phyloP scores from a whole-genome alignment of 2,888 invertebrate genomes.

The Noctua fimbriata region DNA sequence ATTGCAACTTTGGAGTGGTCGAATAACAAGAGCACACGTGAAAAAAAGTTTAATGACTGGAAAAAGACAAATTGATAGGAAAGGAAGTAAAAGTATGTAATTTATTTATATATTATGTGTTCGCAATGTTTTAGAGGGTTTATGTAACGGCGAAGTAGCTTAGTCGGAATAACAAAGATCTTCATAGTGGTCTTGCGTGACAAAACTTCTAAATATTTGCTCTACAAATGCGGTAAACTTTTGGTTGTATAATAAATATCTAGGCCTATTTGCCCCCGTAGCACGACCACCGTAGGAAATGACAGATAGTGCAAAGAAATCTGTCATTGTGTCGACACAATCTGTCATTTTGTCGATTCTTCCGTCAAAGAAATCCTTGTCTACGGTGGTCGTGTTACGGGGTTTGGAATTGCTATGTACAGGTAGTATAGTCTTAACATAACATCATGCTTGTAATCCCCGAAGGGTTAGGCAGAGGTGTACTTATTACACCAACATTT shows the following conservation, averaged over 20 bases:
- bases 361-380: no score
- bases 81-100: conserved; percentile 59
- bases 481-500: no score
- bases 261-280: neutral
- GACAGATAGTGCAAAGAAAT: no score
- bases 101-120: conserved; percentile 43
- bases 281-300: no score
- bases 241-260: conserved; percentile 1
- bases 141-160: conserved; percentile 40
- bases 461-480: no score
- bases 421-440: neutral
- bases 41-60: conserved; percentile 66
- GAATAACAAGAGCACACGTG: conserved; percentile 60
- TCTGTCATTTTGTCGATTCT: no score
- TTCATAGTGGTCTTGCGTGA: conserved; percentile 32
- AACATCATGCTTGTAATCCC: no score
- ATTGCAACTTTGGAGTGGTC: neutral
- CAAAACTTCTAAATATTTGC: conserved; percentile 15
- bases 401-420: neutral
- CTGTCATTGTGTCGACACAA: no score
- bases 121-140: conserved; percentile 30
- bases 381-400: no score
- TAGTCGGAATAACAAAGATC: conserved; percentile 1
- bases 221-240: conserved; percentile 16
- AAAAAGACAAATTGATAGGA: conserved; percentile 59